Base-by-base conservation (phyloP, 2,888 invertebrate genomes). In the Apodemia zela region DNA sequence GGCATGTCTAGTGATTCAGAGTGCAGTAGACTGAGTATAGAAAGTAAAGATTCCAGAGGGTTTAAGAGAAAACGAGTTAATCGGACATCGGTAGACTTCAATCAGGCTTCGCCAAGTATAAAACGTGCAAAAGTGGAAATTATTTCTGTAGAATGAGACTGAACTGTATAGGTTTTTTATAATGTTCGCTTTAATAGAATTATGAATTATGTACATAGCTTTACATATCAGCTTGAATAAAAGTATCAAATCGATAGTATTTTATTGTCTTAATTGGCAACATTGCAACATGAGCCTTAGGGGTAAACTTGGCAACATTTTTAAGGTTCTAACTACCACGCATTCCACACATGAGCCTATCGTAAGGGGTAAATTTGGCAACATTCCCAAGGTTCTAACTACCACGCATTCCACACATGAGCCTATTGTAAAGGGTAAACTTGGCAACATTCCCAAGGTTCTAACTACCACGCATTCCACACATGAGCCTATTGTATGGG, bases 1-100 rank as follows among this genome's bases (percentile, higher is more conserved):
- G 75, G 78, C 0, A 63, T 82, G 1, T 84, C 86, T 0, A 89
- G 84, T 21, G 86, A 88, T 57, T 78, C 80, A 0, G 88, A 89
- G 33, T 72, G 75, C 47, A 78, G 73, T 21, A 69, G 78, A 65
- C 64, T 75, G 0, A 80, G 78, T 18, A 80, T 73, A 5, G 82
- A 84, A 2, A 75, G 72, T 59, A 73, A 70, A 63, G 72, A 77
- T 51, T 65, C 71, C 0, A 82, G 77, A 66, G 72, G 75, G 0
- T 66, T 81, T 10, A 87, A 86, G 59, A 72, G 87, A 47, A 84
- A 83, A 77, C 65, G 82, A 45, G 80, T 78, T 0, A 78, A 73
- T 45, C 77, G 80, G 29, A 81, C 82, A 0, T 73, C 75, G 0
- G 85, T 85, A 4, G 86, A 86, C 0, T 63, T 66, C 5, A 29